phyloP scores from a whole-genome alignment of 2,797 vertebrate genomes.

The Hemitrygon akajei region DNA sequence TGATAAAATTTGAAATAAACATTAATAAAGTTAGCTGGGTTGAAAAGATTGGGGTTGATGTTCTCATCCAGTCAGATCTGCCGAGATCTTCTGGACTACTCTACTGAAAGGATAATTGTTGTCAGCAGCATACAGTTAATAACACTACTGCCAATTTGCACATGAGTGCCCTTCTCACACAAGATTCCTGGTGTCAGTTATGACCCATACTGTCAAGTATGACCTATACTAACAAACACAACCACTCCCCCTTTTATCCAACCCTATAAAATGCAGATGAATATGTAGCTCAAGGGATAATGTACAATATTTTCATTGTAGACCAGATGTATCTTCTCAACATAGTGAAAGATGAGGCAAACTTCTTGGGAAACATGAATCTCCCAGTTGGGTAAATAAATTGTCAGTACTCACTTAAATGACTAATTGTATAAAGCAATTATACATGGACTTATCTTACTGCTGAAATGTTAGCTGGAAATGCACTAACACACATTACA shows the following conservation, averaged over 20 bases:
- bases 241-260: not conserved
- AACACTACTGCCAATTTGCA: not conserved
- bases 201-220: not conserved
- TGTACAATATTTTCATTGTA: not conserved
- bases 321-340: not conserved
- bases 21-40: no score
- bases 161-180: not conserved
- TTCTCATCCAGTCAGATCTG: not conserved
- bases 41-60: no score
- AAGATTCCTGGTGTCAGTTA: not conserved
- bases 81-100: not conserved
- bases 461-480: no score
- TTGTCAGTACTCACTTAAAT: not conserved
- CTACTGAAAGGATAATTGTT: not conserved
- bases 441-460: no score
- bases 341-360: not conserved
- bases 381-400: not conserved
- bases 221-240: not conserved
- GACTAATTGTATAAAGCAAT: not conserved
- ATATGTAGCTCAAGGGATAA: not conserved
- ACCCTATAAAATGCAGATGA: not conserved
- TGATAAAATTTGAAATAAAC: no score
- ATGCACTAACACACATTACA: no score
- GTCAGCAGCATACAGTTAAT: not conserved
- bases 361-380: constrained; percentile 2